Conservation (phyloP, 2,113 vertebrate genomes). For the Austrofundulus limnaeus region DNA sequence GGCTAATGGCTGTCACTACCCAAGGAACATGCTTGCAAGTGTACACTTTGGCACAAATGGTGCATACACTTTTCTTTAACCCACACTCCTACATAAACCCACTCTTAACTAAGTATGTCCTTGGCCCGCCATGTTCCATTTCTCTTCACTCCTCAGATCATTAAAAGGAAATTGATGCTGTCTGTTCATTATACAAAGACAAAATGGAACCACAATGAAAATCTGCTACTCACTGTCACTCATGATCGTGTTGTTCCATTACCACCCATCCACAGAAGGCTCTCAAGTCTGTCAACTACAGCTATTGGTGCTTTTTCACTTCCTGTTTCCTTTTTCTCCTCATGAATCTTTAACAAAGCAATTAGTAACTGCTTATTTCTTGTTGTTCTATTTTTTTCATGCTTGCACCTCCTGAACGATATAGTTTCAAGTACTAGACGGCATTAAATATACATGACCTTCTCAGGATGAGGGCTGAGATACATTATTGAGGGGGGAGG, state of each 20-base stretch:
- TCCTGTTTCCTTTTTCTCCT: constrained; percentile 66
- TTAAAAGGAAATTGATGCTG: constrained; percentile 66
- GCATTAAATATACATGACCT: constrained; percentile 69
- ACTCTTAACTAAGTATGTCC: constrained; percentile 52
- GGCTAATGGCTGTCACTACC: constrained; percentile 40
- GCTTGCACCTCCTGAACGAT: constrained; percentile 55
- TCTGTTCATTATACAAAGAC: constrained; percentile 70
- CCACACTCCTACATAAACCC: constrained; percentile 31
- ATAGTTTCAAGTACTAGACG: constrained; percentile 64
- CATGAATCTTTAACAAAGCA: constrained; percentile 70
- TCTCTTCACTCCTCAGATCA: constrained; percentile 54
- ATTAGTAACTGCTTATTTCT: constrained; percentile 67
- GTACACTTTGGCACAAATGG: constrained; percentile 41
- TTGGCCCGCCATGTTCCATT: constrained; percentile 75
- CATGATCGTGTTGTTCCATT: constrained; percentile 70
- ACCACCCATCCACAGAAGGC: constrained; percentile 49
- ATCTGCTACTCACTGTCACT: constrained; percentile 72
- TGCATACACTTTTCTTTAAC: constrained; percentile 28
- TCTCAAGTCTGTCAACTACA: constrained; percentile 57
- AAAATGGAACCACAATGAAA: constrained; percentile 73
- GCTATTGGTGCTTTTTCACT: constrained; percentile 41
- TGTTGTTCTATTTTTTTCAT: constrained; percentile 52
- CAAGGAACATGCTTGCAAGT: constrained; percentile 22
- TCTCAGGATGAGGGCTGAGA: constrained; percentile 51
- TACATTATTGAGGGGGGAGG: constrained; percentile 64